A percentile compares a stretch with the other conserved stretches of the same genome.
phyloP scores from a whole-genome alignment of 2,797 vertebrate genomes.

The Varecia variegata region DNA sequence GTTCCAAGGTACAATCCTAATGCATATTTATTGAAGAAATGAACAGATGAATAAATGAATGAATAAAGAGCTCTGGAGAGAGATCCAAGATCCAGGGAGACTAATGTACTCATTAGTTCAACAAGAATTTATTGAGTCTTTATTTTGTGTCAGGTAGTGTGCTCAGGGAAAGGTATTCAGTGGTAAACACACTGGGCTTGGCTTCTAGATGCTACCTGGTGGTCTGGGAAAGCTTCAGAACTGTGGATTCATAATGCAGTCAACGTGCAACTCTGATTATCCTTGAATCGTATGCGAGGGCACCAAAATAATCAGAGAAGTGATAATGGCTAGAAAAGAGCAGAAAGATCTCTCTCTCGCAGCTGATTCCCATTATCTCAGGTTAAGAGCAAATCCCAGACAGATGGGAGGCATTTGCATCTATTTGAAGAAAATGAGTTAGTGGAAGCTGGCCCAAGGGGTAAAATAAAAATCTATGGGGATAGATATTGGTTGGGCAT shows the following conservation, averaged over 20 bases:
- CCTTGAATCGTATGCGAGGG: conserved; percentile 59
- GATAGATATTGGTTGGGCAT: background rate
- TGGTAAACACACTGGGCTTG: background rate
- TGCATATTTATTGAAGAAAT: conserved; percentile 15
- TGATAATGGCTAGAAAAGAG: conserved; percentile 63
- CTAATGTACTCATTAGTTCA: background rate
- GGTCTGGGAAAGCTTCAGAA: background rate
- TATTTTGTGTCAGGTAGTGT: background rate
- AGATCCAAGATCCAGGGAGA: background rate
- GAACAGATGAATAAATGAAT: conserved; percentile 54
- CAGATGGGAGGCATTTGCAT: conserved; percentile 56
- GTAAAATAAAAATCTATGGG: conserved; percentile 48
- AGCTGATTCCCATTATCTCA: conserved; percentile 59
- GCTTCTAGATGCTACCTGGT: background rate
- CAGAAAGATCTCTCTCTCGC: conserved; percentile 31
- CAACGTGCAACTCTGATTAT: conserved; percentile 64
- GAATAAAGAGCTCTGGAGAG: background rate
- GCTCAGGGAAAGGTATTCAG: background rate
- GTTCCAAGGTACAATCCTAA: background rate
- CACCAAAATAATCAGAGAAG: conserved; percentile 71
- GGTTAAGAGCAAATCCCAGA: conserved; percentile 62
- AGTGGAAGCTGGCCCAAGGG: background rate
- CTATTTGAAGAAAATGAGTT: conserved; percentile 64
- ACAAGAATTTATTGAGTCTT: conserved; percentile 2
- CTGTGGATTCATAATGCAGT: conserved; percentile 48